These are phyloP conservation scores for Nudaria mundana DNA, from an alignment of 2,888 invertebrate species.

Conservation along the genomic window DNA sequence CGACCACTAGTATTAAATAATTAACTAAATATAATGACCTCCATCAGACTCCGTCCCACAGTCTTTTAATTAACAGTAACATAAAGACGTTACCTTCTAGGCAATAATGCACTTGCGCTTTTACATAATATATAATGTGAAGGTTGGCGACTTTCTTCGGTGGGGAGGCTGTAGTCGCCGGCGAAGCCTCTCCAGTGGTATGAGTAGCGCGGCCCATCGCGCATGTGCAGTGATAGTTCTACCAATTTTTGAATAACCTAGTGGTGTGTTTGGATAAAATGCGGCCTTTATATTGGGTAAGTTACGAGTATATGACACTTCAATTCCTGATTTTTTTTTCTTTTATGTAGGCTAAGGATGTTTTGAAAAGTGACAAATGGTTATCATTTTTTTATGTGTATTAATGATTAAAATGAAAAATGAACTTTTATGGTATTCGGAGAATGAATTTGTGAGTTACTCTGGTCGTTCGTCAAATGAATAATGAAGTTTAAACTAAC, in stretches of 20 bases:
- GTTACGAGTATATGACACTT: no score
- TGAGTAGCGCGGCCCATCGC: slow-evolving; percentile 65
- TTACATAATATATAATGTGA: slow-evolving; percentile 74
- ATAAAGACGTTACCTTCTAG: slow-evolving; percentile 31
- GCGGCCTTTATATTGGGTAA: slow-evolving; percentile 75
- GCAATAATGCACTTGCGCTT: slow-evolving; percentile 65
- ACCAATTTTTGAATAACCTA: slow-evolving; percentile 43
- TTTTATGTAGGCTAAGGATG: no score
- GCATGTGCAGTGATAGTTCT: slow-evolving; percentile 66
- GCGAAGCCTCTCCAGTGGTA: slow-evolving; percentile 57
- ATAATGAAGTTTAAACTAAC: no score
- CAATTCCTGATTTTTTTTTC: no score
- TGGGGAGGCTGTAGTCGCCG: slow-evolving; percentile 57
- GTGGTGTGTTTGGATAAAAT: slow-evolving; percentile 75
- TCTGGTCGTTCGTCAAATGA: no score
- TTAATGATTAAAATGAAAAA: no score
- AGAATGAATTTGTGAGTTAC: no score
- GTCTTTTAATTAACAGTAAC: slow-evolving; percentile 10
- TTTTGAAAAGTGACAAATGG: no score
- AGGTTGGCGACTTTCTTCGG: slow-evolving; percentile 69
- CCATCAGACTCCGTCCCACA: slow-evolving; percentile 1
- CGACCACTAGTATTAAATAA: no score
- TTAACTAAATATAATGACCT: not conserved
- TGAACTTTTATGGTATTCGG: no score
- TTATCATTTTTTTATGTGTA: not conserved